Evolutionary conservation across 2,797 vertebrate species (phyloP), one percentile per base, ranked within the genome.

Genomic region (Trachops cirrhosus): DNA sequence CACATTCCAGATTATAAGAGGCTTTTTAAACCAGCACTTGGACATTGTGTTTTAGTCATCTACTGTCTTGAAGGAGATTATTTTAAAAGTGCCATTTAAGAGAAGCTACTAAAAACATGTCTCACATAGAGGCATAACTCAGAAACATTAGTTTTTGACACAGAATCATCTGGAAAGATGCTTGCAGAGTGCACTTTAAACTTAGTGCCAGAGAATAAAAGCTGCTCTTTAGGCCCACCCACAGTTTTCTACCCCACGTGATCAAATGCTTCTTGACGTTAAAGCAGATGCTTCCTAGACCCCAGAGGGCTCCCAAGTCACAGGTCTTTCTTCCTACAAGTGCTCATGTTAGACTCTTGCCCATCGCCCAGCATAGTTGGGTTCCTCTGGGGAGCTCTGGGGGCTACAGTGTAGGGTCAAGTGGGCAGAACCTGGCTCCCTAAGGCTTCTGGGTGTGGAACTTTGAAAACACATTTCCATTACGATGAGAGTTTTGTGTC

Each of bases 81-180:
- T 96, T 97, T 94, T 57, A 39, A 94, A 96, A 96, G 83, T 89
- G 86, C 93, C 59, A 26, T 89, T 96, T 93, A 96, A 96, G 77
- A 94, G 48, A 39, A 78, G 46, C 90, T 94, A 46, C 95, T 95
- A 97, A 97, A 97, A 97, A 90, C 95, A 87, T 22, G 48, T 92
- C 57, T 86, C 64, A 74, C 88, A 32, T 74, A 86, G 80, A 95
- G 57, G 64, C 89, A 94, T 93, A 97, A 74, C 89, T 92, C 64
- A 79, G 90, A 95, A 96, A 93, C 82, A 89, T 8, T 93, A 95
- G 89, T 94, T 95, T 96, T 92, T 70, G 80, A 94, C 73, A 93
- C 34, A 93, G 46, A 96, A 75, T 89, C 32, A 50, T 92, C 67
- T 24, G 14, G 80, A 87, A 90, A 93, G 83, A 75, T 93, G 68